A percentile compares a stretch with the other conserved stretches of the same genome.
phyloP scores from a whole-genome alignment of 2,888 invertebrate species.

The Eucera pruinosa region DNA sequence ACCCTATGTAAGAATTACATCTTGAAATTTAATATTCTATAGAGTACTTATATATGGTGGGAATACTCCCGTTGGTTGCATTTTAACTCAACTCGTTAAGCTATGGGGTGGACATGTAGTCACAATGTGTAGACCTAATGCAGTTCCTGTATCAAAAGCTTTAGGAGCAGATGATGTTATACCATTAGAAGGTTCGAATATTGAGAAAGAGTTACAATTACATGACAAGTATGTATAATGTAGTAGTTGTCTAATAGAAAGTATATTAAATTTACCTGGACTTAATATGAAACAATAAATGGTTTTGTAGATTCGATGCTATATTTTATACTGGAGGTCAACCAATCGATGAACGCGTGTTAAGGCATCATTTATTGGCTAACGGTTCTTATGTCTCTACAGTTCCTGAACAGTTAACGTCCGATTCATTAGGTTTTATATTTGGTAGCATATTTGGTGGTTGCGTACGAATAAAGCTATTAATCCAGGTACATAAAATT shows the following conservation, averaged over 20 bases:
- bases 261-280: constrained; percentile 4
- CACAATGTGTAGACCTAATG: constrained; percentile 85
- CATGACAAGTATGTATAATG: constrained; percentile 76
- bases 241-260: constrained; percentile 1
- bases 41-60: constrained; percentile 87
- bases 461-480: constrained; percentile 83
- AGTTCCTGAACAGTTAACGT: constrained; percentile 84
- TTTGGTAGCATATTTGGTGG: constrained; percentile 84
- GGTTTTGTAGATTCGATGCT: constrained; percentile 83
- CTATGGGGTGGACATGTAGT: constrained; percentile 86
- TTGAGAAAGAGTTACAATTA: constrained; percentile 78
- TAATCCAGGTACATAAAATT: constrained; percentile 82
- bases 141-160: constrained; percentile 86
- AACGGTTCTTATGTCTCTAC: constrained; percentile 85
- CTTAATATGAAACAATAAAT: background rate
- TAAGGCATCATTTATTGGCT: constrained; percentile 80
- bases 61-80: constrained; percentile 87
- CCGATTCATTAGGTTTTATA: constrained; percentile 86
- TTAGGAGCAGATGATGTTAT: constrained; percentile 86
- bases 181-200: constrained; percentile 77
- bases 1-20: constrained; percentile 13
- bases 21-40: constrained; percentile 49
- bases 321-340: constrained; percentile 85
- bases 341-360: constrained; percentile 78
- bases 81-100: constrained; percentile 86